A percentile compares a stretch with the other conserved stretches of the same genome.
phyloP scores from a whole-genome alignment of 2,888 invertebrate genomes.

The Heliconius ethilla region DNA sequence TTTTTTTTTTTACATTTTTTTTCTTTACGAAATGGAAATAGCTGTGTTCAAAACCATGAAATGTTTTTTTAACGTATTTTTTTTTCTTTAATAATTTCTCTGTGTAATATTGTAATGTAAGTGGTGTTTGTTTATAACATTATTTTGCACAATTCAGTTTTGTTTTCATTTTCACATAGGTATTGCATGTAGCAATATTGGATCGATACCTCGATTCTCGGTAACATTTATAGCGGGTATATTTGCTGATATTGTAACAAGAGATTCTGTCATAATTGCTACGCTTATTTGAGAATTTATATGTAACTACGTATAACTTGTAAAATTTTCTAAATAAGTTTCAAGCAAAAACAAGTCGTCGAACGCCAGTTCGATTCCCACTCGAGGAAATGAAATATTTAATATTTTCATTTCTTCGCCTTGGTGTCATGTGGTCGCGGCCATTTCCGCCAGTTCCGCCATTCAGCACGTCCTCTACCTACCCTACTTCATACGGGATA shows the following conservation, averaged over 20 bases:
- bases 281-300: neutral
- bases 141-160: neutral
- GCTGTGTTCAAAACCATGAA: too few species aligned
- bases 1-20: neutral
- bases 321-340: too few species aligned
- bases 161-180: neutral
- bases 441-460: too few species aligned
- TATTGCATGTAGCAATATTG: neutral
- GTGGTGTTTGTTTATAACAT: neutral
- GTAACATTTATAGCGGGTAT: neutral
- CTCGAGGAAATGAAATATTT: too few species aligned
- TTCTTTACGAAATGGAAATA: neutral
- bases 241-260: neutral
- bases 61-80: too few species aligned
- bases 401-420: too few species aligned
- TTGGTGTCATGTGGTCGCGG: too few species aligned
- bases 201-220: slow-evolving; percentile 15
- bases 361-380: too few species aligned
- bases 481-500: too few species aligned
- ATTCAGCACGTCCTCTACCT: too few species aligned
- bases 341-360: too few species aligned
- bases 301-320: neutral
- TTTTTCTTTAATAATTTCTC: neutral
- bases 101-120: neutral
- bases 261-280: neutral